A percentile compares a stretch with the other conserved stretches of the same genome.
These are phyloP conservation scores for western clawed frog (Xenopus tropicalis) DNA, from an alignment of 2,113 vertebrate species.

Conservation along the genomic window UCB_Xtro_10.0 CM004451.2:64402001-64402500, in stretches of 20 bases:
- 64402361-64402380: no score
- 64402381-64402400: no score
- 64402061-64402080: conserved; percentile 98
- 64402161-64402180: conserved; percentile 94
- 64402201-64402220: conserved; percentile 66
- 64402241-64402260: background rate
- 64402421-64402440: no score
- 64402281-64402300: no score
- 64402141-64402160: conserved; percentile 95
- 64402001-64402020: conserved; percentile 49
- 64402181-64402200: conserved; percentile 86
- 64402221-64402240: background rate
- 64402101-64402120: conserved; percentile 96
- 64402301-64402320: no score
- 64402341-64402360: no score
- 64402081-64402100: conserved; percentile 96
- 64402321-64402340: no score
- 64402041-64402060: conserved; percentile 96
- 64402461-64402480: no score
- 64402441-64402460: no score
- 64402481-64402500: no score
- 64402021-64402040: conserved; percentile 98
- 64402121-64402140: conserved; percentile 94
- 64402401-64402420: no score
- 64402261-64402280: no score